These are phyloP conservation scores for Axis porcinus DNA, from an alignment of 2,113 vertebrate species.

Conservation along the genomic window DNA sequence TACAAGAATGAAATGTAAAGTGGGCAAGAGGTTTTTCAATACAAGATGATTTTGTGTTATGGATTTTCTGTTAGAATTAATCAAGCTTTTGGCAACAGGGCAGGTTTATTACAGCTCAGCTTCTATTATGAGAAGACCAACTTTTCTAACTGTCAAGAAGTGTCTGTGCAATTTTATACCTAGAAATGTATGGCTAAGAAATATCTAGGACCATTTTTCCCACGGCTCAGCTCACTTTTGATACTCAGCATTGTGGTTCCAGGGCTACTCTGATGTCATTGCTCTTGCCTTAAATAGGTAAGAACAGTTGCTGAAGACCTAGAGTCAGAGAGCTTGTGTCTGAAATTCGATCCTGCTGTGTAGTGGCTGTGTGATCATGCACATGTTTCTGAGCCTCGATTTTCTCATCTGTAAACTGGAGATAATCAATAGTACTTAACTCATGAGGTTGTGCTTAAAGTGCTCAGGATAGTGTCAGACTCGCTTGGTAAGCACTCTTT, in stretches of 20 bases:
- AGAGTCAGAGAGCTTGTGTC: background rate
- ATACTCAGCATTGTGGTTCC: background rate
- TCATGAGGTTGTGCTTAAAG: background rate
- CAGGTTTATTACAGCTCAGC: background rate
- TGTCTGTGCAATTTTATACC: background rate
- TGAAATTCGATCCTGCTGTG: background rate
- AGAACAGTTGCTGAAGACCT: background rate
- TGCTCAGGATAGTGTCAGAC: background rate
- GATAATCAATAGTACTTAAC: background rate
- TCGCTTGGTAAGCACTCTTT: background rate
- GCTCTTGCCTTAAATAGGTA: background rate
- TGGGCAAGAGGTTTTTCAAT: background rate
- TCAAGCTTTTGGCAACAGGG: background rate
- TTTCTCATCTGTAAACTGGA: background rate
- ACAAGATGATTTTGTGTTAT: background rate
- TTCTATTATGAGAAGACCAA: background rate
- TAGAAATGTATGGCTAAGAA: background rate
- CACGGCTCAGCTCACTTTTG: background rate
- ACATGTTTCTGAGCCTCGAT: background rate
- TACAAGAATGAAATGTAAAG: background rate
- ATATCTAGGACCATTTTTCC: background rate
- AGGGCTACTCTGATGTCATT: background rate
- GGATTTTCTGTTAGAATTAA: background rate
- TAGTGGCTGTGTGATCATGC: background rate
- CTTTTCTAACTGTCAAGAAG: background rate